Base-by-base conservation (phyloP, 2,888 invertebrate genomes). In the Seira musarum region DNA sequence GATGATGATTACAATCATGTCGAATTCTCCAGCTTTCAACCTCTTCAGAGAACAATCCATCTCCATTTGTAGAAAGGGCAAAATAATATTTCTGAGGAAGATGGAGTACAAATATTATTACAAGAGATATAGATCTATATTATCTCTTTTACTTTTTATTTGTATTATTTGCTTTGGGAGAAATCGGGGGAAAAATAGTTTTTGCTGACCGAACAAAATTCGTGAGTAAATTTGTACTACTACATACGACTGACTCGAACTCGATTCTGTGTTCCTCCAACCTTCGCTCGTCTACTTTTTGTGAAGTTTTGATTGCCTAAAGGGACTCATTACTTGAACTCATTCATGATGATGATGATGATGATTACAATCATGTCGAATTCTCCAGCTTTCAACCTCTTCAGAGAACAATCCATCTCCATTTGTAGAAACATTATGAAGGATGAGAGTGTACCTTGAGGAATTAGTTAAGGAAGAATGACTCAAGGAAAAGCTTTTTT, bases 251-350 rank as follows among this genome's bases (percentile, higher is more conserved):
- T n/a, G n/a, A n/a, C n/a, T n/a, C n/a, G n/a, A n/a, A n/a, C n/a
- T n/a, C n/a, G n/a, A n/a, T n/a, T n/a, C n/a, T n/a, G n/a, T n/a
- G n/a, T n/a, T n/a, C n/a, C n/a, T n/a, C n/a, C n/a, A n/a, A n/a
- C n/a, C n/a, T n/a, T n/a, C n/a, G n/a, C n/a, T n/a, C n/a, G n/a
- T n/a, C n/a, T n/a, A n/a, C n/a, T n/a, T 63, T 40, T 63, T 30
- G 30, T 30, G 30, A 30, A 30, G 30, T 57, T 49, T 60, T 69
- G 69, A 76, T 76, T 76, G 76, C 76, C 76, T 63, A 40, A 67
- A 76, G 76, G 69, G 76, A 76, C 76, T 76, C 76, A 69, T 69
- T 76, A 76, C 76, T 69, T 69, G 76, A 76, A 76, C 69, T 76
- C 76, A 76, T 30, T 30, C 30, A 30, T 30, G 30, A 30, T 8